phyloP scores from a whole-genome alignment of 2,888 invertebrate genomes.

The Hypena proboscidalis region DNA sequence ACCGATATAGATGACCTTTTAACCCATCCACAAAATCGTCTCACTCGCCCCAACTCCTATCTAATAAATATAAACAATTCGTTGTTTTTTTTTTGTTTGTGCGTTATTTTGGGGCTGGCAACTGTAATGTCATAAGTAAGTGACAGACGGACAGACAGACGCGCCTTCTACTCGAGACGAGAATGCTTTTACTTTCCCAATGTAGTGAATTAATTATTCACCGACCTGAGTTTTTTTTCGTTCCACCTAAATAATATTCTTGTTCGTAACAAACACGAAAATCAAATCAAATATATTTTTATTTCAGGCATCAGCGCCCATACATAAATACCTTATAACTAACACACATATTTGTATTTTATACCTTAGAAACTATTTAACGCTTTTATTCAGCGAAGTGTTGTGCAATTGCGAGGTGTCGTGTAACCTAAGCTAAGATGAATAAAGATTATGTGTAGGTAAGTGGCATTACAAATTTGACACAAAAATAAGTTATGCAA shows the following conservation, averaged over 20 bases:
- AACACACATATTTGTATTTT: too few relatives aligned
- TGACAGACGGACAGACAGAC: slow-evolving; percentile 73
- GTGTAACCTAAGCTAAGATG: too few relatives aligned
- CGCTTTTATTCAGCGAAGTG: too few relatives aligned
- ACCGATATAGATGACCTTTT: too few relatives aligned
- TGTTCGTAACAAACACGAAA: slow-evolving; percentile 29
- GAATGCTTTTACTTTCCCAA: slow-evolving; percentile 71
- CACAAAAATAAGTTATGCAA: too few relatives aligned
- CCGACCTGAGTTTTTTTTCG: slow-evolving; percentile 52
- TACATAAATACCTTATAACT: too few relatives aligned
- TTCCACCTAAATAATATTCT: slow-evolving; percentile 53
- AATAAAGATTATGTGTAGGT: too few relatives aligned
- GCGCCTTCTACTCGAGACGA: slow-evolving; percentile 50
- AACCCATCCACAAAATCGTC: too few relatives aligned
- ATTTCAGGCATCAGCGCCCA: too few relatives aligned
- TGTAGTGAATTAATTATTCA: slow-evolving; percentile 74
- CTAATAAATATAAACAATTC: slow-evolving; percentile 25
- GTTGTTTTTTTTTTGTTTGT: slow-evolving; percentile 37
- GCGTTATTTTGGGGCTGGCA: slow-evolving; percentile 48
- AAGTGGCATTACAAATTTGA: too few relatives aligned
- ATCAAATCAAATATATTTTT: not conserved
- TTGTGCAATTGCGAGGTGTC: too few relatives aligned
- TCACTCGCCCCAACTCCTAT: slow-evolving; percentile 1
- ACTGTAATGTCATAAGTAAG: slow-evolving; percentile 67
- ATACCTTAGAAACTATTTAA: too few relatives aligned